A percentile compares a stretch with the other conserved stretches of the same genome.
phyloP scores from a whole-genome alignment of 2,797 vertebrate species.

The Orientallactaga sibirica region DNA sequence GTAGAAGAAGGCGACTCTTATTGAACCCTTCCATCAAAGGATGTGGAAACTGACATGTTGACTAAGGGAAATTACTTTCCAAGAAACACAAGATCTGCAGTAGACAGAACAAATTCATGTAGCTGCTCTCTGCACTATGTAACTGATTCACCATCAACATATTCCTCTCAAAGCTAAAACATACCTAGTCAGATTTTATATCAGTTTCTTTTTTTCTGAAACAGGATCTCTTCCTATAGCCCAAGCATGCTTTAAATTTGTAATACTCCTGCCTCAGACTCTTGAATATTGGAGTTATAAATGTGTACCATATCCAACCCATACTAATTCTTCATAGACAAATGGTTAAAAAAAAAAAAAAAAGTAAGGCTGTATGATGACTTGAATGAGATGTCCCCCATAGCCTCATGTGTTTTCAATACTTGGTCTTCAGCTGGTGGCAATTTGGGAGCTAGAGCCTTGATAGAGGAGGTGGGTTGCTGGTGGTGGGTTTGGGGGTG shows the following conservation, averaged over 20 bases:
- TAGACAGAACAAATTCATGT: background rate
- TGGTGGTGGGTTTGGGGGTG: too few species aligned
- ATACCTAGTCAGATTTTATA: background rate
- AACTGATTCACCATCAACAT: background rate
- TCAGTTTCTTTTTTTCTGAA: background rate
- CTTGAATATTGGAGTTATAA: background rate
- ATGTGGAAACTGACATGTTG: background rate
- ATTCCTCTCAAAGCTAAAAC: background rate
- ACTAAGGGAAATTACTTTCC: background rate
- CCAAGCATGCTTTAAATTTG: background rate
- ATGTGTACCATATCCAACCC: background rate
- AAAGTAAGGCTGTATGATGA: too few species aligned
- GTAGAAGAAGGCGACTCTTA: background rate
- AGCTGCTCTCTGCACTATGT: background rate
- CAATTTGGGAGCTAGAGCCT: too few species aligned
- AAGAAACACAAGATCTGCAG: background rate
- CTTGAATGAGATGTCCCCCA: too few species aligned
- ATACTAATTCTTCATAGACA: background rate
- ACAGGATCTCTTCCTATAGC: background rate
- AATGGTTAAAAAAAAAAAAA: background rate
- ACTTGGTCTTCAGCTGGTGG: too few species aligned
- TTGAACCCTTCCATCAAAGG: background rate
- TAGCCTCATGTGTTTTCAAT: too few species aligned
- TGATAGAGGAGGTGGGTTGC: too few species aligned
- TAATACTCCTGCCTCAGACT: background rate